Percentiles rank a stretch among this genome's conserved stretches.
phyloP scores from a whole-genome alignment of 2,797 vertebrate genomes.

The Myotis myotis region DNA sequence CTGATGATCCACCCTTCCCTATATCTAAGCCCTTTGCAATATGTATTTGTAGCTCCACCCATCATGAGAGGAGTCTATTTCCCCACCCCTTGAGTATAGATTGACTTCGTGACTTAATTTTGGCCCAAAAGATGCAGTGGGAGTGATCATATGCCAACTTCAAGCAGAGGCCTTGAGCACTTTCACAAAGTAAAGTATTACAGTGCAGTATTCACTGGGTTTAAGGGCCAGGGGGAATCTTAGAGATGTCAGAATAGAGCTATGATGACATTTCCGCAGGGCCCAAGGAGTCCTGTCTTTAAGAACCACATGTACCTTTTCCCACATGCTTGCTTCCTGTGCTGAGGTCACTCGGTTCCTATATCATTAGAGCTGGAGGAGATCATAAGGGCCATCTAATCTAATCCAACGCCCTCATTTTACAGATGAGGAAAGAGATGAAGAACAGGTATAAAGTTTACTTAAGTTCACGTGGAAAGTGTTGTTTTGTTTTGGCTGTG shows the following conservation, averaged over 20 bases:
- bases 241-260: neutral
- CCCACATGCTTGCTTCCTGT: neutral
- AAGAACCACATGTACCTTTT: neutral
- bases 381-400: neutral
- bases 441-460: neutral
- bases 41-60: neutral
- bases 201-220: neutral
- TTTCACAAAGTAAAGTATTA: neutral
- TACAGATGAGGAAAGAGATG: conserved; percentile 34
- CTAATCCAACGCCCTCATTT: conserved; percentile 24
- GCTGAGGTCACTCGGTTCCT: neutral
- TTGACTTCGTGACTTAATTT: neutral
- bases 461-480: conserved; percentile 4
- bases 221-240: neutral
- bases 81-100: neutral
- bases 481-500: neutral
- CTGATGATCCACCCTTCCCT: neutral
- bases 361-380: neutral
- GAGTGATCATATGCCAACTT: neutral
- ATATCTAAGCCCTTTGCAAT: neutral
- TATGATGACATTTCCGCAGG: neutral
- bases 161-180: neutral
- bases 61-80: neutral
- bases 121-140: neutral
- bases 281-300: neutral